Conservation (phyloP, 2,113 vertebrate genomes). For the Microcebus murinus region DNA sequence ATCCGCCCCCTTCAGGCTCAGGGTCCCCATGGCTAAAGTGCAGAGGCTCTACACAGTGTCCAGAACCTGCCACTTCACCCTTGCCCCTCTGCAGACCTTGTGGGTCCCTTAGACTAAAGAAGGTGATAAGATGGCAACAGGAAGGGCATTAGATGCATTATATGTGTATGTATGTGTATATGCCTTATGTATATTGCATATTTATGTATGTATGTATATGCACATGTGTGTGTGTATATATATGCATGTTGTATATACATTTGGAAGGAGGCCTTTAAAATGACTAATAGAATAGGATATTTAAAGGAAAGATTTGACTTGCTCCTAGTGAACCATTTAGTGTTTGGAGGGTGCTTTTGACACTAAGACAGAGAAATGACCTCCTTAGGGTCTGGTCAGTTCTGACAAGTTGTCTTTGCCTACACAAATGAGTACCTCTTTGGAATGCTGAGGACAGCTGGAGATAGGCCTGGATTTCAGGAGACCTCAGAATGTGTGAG, state of each 20-base stretch:
- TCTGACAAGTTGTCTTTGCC: neutral
- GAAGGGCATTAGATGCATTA: neutral
- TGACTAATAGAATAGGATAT: neutral
- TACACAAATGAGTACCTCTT: neutral
- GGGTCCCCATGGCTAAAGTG: neutral
- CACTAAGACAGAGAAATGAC: neutral
- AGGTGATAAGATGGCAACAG: neutral
- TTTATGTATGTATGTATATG: rapidly evolving
- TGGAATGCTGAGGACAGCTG: neutral
- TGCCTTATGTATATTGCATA: neutral
- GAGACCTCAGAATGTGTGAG: neutral
- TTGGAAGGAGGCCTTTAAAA: neutral
- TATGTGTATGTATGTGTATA: rapidly evolving
- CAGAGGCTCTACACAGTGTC: neutral
- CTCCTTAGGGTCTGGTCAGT: neutral
- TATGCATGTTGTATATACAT: neutral
- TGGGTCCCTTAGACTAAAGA: neutral
- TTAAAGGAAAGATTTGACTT: neutral
- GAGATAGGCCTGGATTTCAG: neutral
- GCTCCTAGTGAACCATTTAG: no score
- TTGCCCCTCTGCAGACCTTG: neutral
- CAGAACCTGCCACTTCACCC: neutral
- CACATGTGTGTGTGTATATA: rapidly evolving
- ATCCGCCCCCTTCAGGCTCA: neutral
- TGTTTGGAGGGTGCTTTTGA: neutral